Evolutionary conservation across 2,797 vertebrate species (phyloP).

Genomic region (Sphaeramia orbicularis): DNA sequence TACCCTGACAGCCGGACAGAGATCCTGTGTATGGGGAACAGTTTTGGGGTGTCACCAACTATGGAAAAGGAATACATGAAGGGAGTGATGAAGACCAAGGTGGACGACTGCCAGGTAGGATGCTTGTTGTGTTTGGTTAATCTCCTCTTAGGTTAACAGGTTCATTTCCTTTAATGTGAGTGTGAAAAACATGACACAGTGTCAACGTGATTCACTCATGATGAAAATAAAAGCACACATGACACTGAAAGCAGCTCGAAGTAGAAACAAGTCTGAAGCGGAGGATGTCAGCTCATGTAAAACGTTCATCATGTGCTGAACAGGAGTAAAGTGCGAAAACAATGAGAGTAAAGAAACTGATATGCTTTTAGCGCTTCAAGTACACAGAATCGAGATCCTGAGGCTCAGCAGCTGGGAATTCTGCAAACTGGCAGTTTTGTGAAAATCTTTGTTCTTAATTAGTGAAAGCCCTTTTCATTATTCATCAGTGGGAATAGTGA

Average conservation of each 20-base stretch:
- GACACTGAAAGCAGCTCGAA: conserved; percentile 14
- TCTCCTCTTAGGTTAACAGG: background rate
- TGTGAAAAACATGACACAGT: background rate
- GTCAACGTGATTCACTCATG: conserved; percentile 24
- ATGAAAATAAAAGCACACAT: conserved; percentile 20
- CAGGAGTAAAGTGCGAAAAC: conserved; percentile 8
- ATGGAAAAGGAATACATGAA: conserved; percentile 99
- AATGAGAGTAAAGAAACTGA: conserved; percentile 17
- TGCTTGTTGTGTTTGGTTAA: background rate
- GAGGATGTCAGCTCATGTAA: conserved; percentile 12
- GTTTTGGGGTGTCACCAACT: conserved; percentile 98
- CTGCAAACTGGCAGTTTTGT: conserved; percentile 13
- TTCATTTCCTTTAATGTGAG: conserved; percentile 15
- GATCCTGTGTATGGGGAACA: conserved; percentile 98
- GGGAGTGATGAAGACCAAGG: conserved; percentile 98
- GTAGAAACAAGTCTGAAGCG: conserved; percentile 14
- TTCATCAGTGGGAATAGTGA: background rate
- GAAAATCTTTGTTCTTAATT: conserved; percentile 23
- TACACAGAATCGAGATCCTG: background rate
- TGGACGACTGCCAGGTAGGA: conserved; percentile 98
- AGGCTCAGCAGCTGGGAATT: conserved; percentile 3
- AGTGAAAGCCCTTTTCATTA: conserved; percentile 14
- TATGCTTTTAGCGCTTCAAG: conserved; percentile 14
- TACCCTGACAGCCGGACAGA: conserved; percentile 94
- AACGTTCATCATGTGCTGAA: conserved; percentile 24